A percentile compares a stretch with the other conserved stretches of the same genome.
Conservation (phyloP, 2,797 vertebrate species). For the Otolemur crassicaudatus region DNA sequence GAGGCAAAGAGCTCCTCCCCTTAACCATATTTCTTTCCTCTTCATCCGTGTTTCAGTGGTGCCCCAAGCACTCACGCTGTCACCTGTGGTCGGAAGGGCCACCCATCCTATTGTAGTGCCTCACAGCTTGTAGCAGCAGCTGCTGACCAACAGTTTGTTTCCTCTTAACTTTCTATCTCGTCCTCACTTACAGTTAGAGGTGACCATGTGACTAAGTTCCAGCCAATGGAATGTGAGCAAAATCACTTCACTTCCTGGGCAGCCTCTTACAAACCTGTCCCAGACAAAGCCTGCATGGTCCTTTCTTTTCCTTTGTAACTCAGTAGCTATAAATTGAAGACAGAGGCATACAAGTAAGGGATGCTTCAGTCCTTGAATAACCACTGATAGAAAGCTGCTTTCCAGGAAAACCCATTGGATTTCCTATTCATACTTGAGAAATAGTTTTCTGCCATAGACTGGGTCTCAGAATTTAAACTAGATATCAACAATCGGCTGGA, state of each 20-base stretch:
- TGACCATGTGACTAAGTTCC: background rate
- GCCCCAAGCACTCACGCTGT: background rate
- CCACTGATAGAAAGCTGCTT: background rate
- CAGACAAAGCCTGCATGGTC: background rate
- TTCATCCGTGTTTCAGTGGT: background rate
- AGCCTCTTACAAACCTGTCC: background rate
- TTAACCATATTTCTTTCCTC: background rate
- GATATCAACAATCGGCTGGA: background rate
- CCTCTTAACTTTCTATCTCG: background rate
- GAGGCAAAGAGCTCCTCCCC: background rate
- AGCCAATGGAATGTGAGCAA: background rate
- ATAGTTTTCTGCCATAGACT: background rate
- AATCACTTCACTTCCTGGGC: background rate
- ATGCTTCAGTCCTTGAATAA: background rate
- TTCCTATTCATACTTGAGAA: background rate
- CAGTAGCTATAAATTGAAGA: background rate
- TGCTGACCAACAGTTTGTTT: background rate
- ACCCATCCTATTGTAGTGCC: background rate
- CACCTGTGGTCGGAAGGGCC: background rate
- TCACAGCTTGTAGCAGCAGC: background rate
- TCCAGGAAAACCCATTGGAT: background rate
- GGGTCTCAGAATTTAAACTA: background rate
- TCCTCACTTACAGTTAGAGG: background rate
- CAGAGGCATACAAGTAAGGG: background rate
- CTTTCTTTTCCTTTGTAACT: background rate